These are phyloP conservation scores for Sorex fumeus DNA, from an alignment of 2,113 vertebrate genomes.

Conservation along the genomic window DNA sequence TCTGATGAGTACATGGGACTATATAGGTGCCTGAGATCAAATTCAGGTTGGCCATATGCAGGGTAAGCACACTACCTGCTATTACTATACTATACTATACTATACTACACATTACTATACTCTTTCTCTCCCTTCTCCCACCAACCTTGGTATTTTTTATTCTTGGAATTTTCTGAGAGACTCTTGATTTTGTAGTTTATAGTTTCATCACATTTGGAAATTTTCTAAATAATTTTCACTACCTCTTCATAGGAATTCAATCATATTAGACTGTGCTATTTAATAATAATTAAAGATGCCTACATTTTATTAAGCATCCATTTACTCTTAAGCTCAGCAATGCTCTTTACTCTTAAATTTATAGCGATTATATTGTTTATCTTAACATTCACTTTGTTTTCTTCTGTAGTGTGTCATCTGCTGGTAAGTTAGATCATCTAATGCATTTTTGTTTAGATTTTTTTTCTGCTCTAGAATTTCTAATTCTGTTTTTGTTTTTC, in stretches of 20 bases:
- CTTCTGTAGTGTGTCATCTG: neutral
- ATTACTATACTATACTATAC: too few species aligned
- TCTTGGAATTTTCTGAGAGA: neutral
- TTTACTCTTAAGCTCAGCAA: neutral
- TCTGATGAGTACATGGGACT: too few species aligned
- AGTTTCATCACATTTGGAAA: constrained; percentile 16
- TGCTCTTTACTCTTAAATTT: neutral
- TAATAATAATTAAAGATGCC: neutral
- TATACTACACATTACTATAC: too few species aligned
- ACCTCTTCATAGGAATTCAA: neutral
- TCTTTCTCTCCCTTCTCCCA: too few species aligned
- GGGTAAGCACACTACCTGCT: too few species aligned
- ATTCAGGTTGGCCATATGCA: too few species aligned
- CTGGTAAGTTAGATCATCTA: neutral
- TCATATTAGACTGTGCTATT: neutral
- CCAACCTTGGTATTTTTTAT: neutral
- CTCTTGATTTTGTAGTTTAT: neutral
- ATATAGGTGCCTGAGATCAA: too few species aligned
- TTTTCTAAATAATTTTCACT: constrained; percentile 34
- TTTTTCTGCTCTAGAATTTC: neutral
- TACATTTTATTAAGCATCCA: neutral
- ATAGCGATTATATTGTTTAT: neutral
- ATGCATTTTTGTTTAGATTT: neutral
- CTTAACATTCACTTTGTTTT: neutral
- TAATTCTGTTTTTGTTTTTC: constrained; percentile 48